Evolutionary conservation across 2,113 vertebrate genomes (phyloP).

Genomic region (Halichoeres trimaculatus): DNA sequence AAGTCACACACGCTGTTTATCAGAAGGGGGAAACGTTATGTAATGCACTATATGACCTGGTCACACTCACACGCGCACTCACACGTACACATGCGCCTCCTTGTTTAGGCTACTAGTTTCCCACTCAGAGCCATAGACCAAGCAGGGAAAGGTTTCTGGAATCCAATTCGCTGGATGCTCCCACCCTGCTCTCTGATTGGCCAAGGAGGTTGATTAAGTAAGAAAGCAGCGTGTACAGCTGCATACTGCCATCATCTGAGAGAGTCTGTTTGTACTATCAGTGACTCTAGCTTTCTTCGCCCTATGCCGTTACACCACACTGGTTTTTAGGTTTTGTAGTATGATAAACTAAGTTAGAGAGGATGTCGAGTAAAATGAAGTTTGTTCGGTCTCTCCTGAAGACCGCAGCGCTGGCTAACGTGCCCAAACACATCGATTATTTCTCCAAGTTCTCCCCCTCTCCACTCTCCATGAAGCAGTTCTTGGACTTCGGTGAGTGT

Average conservation of each 20-base stretch:
- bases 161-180: not conserved
- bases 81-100: not conserved
- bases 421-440: conserved; percentile 90
- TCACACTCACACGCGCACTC: not conserved
- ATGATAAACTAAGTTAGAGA: not conserved
- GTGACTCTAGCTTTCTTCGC: too few relatives aligned
- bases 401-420: conserved; percentile 78
- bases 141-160: not conserved
- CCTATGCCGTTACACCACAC: too few relatives aligned
- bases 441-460: conserved; percentile 93
- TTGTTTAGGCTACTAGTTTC: conserved; percentile 49
- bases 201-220: not conserved
- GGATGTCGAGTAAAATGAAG: conserved; percentile 77
- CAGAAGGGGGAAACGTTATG: conserved; percentile 2
- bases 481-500: conserved; percentile 91
- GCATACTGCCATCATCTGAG: not conserved
- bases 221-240: rapidly evolving
- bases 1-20: conserved; percentile 25
- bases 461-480: conserved; percentile 80
- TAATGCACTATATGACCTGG: not conserved
- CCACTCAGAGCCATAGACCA: not conserved
- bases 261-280: rapidly evolving
- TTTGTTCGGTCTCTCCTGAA: conserved; percentile 84
- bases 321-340: rapidly evolving
- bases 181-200: conserved; percentile 35